Evolutionary conservation across 2,113 vertebrate species (phyloP).

Genomic region (Erythrocercus mccallii): DNA sequence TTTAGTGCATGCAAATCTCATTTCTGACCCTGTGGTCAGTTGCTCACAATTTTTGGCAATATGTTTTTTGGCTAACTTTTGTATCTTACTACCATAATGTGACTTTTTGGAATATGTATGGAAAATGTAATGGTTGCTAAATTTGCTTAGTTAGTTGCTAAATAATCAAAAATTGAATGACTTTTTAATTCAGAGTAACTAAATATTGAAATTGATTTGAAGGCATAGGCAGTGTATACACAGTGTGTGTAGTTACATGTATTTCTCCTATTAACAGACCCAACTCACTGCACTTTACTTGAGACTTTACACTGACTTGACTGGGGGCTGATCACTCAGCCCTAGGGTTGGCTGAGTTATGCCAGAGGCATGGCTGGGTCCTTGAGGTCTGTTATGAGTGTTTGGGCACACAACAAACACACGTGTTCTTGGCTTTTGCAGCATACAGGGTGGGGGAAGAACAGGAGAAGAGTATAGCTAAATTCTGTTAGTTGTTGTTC

Average conservation of each 20-base stretch:
- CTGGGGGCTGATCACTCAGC: not conserved
- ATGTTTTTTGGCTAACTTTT: not conserved
- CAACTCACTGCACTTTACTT: not conserved
- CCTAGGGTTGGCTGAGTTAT: not conserved
- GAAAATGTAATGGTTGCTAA: not conserved
- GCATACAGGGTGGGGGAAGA: not conserved
- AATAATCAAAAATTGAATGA: not conserved
- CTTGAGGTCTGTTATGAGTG: not conserved
- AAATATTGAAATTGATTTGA: not conserved
- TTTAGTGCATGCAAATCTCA: not conserved
- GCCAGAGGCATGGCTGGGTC: not conserved
- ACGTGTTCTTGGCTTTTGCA: not conserved
- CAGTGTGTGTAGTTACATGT: not conserved
- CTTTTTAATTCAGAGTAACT: not conserved
- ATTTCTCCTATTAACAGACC: not conserved
- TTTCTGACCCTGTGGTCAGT: not conserved
- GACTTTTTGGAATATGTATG: not conserved
- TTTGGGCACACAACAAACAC: not conserved
- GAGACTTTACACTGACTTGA: not conserved
- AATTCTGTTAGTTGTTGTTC: not conserved
- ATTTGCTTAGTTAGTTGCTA: too few relatives aligned
- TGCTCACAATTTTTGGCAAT: not conserved
- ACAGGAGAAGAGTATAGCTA: not conserved
- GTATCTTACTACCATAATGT: not conserved
- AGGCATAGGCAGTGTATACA: not conserved